Conservation (phyloP, 1,140 invertebrate species). For the Notospermus geniculatus region DNA sequence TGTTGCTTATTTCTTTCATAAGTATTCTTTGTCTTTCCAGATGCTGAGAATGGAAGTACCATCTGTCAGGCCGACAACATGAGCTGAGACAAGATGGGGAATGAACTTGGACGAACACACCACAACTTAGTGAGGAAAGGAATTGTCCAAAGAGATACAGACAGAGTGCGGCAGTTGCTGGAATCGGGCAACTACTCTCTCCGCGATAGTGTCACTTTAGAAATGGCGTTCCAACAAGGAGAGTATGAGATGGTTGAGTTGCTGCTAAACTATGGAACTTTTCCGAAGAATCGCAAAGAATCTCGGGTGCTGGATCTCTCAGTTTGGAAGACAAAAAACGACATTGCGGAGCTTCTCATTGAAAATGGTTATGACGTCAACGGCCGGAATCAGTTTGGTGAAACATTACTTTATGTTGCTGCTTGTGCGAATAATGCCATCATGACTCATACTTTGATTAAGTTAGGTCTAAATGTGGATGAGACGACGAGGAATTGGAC, state of each 20-base stretch:
- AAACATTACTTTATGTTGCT: background rate
- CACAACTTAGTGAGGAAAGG: background rate
- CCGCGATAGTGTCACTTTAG: background rate
- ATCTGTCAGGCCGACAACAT: too few species aligned
- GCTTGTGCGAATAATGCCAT: background rate
- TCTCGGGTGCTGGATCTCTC: background rate
- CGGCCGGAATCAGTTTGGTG: background rate
- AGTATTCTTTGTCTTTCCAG: too few species aligned
- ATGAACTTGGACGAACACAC: background rate
- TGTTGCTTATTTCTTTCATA: too few species aligned
- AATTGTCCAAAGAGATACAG: background rate
- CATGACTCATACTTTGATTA: background rate
- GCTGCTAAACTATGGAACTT: background rate
- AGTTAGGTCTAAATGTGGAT: background rate
- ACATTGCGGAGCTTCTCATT: background rate
- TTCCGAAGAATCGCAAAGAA: conserved; percentile 6
- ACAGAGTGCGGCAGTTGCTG: background rate
- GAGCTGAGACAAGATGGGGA: too few species aligned
- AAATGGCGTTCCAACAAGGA: background rate
- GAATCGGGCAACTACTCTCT: background rate
- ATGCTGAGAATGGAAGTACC: too few species aligned
- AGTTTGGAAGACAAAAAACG: background rate
- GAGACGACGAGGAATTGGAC: background rate
- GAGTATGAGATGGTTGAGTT: background rate
- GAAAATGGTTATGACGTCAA: background rate